Evolutionary conservation across 2,888 invertebrate species (phyloP), one percentile per base, ranked within the genome.

Genomic region (Caenorhabditis virilis): DNA sequence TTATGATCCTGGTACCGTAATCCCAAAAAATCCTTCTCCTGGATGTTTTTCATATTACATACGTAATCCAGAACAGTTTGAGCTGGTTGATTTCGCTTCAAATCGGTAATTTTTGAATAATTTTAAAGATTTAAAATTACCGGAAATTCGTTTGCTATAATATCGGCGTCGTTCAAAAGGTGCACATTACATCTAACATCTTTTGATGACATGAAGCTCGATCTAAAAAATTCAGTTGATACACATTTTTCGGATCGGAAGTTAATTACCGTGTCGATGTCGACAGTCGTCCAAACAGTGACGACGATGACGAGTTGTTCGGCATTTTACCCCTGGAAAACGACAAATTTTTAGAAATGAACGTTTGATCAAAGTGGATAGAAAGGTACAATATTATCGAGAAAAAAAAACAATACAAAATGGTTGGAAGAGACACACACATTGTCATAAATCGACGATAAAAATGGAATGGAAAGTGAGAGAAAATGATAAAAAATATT

Each of bases 11-110:
- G 92, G 88, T 91, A 94, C 69, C 93, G 89, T 70, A 94, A 88
- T 13, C 94, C 94, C 85, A 95, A 92, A 85, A 93, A 94, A 86
- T 95, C 94, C 82, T 91, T 92, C 86, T 94, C 94, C 68, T 91
- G 88, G 72, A 95, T 89, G 86, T 92, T 91, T 78, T 94, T 87
- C 84, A 92, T 91, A 83, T 91, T 90, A 85, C 93, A 94, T 71
- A 93, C 90, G 87, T 91, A 90, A 84, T 93, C 93, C 84, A 94
- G 87, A 77, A 95, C 88, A 86, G 89, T 91, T 85, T 90, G 91
- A 67, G 93, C 83, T 23, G 72, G 91, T 90, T 85, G 91, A 25
- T 67, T 58, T 57, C 77, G 75, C 81, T 82, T 70, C 41, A 74
- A 65, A n/a, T 26, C n/a, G n/a, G n/a, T n/a, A n/a, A n/a, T n/a